Conservation (phyloP, 2,113 vertebrate species). For the Candoia aspera region DNA sequence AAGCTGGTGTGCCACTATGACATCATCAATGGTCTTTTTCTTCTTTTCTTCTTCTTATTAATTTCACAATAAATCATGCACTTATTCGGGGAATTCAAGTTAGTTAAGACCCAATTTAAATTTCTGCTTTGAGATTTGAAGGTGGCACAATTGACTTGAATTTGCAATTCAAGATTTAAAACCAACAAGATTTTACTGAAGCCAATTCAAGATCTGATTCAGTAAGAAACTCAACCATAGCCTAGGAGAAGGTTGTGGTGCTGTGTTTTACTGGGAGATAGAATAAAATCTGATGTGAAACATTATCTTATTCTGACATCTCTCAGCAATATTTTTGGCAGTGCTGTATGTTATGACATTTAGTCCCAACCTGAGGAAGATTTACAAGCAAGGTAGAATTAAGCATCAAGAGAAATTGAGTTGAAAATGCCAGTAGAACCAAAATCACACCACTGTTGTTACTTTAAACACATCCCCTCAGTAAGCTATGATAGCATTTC, state of each 20-base stretch:
- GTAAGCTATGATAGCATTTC: not conserved
- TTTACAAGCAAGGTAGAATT: not conserved
- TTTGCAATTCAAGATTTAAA: too few species aligned
- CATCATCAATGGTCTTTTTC: not conserved
- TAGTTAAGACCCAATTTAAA: not conserved
- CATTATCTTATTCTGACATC: too few species aligned
- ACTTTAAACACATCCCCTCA: not conserved
- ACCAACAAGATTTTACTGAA: too few species aligned
- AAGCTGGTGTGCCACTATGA: too few species aligned
- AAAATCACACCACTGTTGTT: not conserved
- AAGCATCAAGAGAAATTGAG: slow-evolving; percentile 4
- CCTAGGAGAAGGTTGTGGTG: too few species aligned
- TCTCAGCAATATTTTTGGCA: too few species aligned
- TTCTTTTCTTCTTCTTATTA: not conserved
- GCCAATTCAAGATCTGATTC: too few species aligned
- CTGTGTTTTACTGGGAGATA: not conserved
- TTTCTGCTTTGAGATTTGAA: not conserved
- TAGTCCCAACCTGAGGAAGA: not conserved
- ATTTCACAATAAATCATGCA: not conserved
- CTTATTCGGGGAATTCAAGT: too few species aligned
- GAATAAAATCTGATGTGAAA: not conserved
- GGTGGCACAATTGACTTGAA: too few species aligned
- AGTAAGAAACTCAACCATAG: too few species aligned
- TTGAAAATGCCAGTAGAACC: not conserved
- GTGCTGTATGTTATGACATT: not conserved